Conservation (phyloP, 2,797 vertebrate genomes). For the Arnoldichthys spilopterus region DNA sequence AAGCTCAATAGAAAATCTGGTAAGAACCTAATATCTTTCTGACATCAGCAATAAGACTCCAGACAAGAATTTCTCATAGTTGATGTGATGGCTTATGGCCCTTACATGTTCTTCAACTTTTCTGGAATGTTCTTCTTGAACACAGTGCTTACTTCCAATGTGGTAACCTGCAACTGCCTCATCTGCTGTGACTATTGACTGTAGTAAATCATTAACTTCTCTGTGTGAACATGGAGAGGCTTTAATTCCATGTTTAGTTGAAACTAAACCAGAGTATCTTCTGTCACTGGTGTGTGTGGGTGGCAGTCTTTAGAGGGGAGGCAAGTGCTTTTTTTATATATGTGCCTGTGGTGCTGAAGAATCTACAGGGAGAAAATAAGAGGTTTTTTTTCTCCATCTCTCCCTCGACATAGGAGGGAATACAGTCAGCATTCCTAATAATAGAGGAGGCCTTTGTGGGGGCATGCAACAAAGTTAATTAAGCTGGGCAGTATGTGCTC, state of each 20-base stretch:
- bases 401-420: background rate
- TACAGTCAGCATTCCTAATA: background rate
- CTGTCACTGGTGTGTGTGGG: slow-evolving; percentile 20
- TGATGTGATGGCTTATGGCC: no score
- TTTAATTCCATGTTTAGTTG: slow-evolving; percentile 34
- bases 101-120: background rate
- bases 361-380: slow-evolving; percentile 15
- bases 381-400: background rate
- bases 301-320: slow-evolving; percentile 34
- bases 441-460: background rate
- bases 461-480: background rate
- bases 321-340: slow-evolving; percentile 45
- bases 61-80: background rate
- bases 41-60: background rate
- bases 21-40: slow-evolving; percentile 69
- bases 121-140: slow-evolving; percentile 11
- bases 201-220: slow-evolving; percentile 56
- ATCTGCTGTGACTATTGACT: slow-evolving; percentile 32
- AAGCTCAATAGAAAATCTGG: slow-evolving; percentile 96
- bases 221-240: slow-evolving; percentile 24
- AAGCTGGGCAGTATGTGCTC: no score
- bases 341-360: slow-evolving; percentile 24
- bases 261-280: slow-evolving; percentile 41
- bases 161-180: slow-evolving; percentile 38
- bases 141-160: slow-evolving; percentile 13